These are phyloP conservation scores for Chromis chromis DNA, from an alignment of 2,797 vertebrate genomes.

Conservation along the genomic window DNA sequence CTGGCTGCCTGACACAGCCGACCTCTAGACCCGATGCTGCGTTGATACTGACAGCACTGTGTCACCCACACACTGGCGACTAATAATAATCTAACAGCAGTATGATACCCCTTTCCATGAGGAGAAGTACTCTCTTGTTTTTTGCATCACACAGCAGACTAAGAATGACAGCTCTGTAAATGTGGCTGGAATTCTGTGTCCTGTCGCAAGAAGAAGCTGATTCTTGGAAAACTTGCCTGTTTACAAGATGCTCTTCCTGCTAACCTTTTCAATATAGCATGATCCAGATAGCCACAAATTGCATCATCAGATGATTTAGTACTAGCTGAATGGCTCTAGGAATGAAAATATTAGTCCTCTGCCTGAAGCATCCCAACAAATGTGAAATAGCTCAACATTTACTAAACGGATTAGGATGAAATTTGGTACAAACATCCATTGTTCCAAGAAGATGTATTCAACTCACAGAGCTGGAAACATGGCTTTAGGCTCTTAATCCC, in stretches of 20 bases:
- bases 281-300: neutral
- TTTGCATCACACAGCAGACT: constrained; percentile 4
- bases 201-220: neutral
- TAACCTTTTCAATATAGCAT: neutral
- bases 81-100: constrained; percentile 55
- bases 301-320: neutral
- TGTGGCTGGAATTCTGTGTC: neutral
- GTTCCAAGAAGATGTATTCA: constrained; percentile 2
- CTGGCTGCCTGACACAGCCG: constrained; percentile 43
- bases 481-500: too few relatives aligned
- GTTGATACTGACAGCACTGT: constrained; percentile 46
- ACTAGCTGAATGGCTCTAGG: neutral
- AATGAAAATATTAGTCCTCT: neutral
- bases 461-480: too few relatives aligned
- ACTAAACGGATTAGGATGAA: neutral
- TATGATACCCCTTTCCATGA: constrained; percentile 24
- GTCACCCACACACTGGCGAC: constrained; percentile 46
- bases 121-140: neutral
- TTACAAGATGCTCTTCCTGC: neutral
- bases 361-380: neutral
- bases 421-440: neutral
- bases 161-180: constrained; percentile 2
- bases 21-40: constrained; percentile 58
- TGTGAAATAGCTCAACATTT: constrained; percentile 4
- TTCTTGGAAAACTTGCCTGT: neutral